Evolutionary conservation across 2,888 invertebrate species (phyloP), one percentile per base, ranked within the genome.

Genomic region (Didymodactylos carnosus): DNA sequence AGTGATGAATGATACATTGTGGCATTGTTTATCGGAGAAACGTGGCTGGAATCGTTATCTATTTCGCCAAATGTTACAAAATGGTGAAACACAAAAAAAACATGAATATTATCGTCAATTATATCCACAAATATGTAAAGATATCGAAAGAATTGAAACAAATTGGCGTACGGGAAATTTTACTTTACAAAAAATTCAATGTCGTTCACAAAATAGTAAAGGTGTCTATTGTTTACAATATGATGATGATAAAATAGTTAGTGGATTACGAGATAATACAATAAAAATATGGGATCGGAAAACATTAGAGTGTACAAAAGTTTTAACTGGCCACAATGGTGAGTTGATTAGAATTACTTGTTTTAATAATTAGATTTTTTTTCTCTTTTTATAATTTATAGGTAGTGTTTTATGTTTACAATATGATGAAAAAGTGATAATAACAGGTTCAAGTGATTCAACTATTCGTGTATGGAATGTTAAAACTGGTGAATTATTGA

Each of bases 181-280:
- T 83, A 92, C 92, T 81, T 86, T 99, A 79, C 91, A 94, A 85
- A 88, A 94, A 83, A 99, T 99, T 84, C 97, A 98, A 84, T 99
- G 98, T 85, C 88, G 94, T 78, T 95, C 95, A 76, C 98, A 98
- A 84, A 95, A 95, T 83, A 97, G 95, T 77, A 99, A 99, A 86
- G 98, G 98, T 76, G 98, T 99, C 7, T 99, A 99, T 85, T 99
- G 98, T 84, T 86, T 99, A 77, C 98, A 99, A 84, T 99, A 99
- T 81, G 98, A 99, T 82, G 97, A 99, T 84, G 90, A 92, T 80
- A 97, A 98, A 85, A 98, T 99, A 78, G 94, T 99, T 2, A 95
- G 95, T 72, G 98, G 98, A 27, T 88, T 99, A 73, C 87, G 98
- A 79, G 98, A 99, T 85, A 99, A 99, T 85, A 99, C 98, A 16